Base-by-base conservation (phyloP, 2,113 vertebrate species). In the Saccopteryx bilineata region DNA sequence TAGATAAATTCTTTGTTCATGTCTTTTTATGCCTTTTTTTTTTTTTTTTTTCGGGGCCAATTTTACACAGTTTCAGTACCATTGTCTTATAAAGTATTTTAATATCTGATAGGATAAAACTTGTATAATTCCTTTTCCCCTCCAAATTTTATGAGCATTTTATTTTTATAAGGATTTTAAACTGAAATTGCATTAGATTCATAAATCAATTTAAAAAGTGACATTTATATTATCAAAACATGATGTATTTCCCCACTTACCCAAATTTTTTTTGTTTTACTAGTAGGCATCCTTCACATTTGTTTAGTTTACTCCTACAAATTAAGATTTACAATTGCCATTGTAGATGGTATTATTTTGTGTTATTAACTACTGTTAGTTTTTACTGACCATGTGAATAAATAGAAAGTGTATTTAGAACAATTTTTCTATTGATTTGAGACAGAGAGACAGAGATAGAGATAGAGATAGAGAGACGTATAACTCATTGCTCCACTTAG, bases 111-210 rank as follows among this genome's bases (percentile, higher is more conserved):
- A 61, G 7, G 61, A 15, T 68, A 71, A 56, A 12, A 60, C 79
- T 12, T 5, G 81, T 92, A 13, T 46, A 82, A 54, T 72, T 81
- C 26, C 12, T 80, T 85, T 76, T 39, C n/a, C 33, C 65, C 31
- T 1, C 68, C 65, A 91, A 65, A 0, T 56, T 83, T 83, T 87
- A 52, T 52, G 54, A 85, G 9, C 17, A 63, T 46, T 79, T 54
- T 83, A 15, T 15, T 76, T 87, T 66, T 79, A 17, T 50, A 81
- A 95, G 72, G 21, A 50, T 90, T 78, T 96, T 83, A 69, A 69
- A 28, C 46, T 24, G 23, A 93, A 83, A 52, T 80, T 33, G 33
- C 14, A 72, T 78, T 76, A 9, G 31, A 84, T 74, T 74, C 54
- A 31, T 82, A 61, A 92, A 61, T 72, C 75, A 87, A 26, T 68